Base-by-base conservation (phyloP, 2,113 vertebrate species). In the Plecturocebus donacophilus region DNA sequence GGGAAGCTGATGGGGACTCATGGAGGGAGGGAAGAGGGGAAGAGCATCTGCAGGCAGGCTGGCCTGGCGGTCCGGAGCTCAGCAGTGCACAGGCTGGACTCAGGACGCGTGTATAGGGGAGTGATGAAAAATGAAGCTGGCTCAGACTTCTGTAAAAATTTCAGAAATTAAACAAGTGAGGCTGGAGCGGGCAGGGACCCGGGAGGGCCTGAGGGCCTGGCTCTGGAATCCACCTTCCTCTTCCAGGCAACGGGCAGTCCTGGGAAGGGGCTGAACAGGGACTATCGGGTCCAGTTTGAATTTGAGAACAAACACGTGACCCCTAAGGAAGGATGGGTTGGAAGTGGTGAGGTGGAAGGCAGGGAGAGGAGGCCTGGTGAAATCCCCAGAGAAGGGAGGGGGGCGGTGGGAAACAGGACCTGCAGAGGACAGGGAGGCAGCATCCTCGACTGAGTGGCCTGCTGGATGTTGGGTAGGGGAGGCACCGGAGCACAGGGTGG, bases 391-490 rank as follows among this genome's bases (percentile, higher is more conserved):
- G 14, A 35, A 13, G 38, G 3, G 45, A 27, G 0, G 0, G 7
- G 21, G 49, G 14, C 47, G 30, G 47, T 61, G 11, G 25, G 32
- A n/a, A 7, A 16, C 2, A 23, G 27, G 19, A 35, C 54, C 42
- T 23, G 4, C 11, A 10, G 30, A 45, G 4, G 21, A 42, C 10
- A n/a, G 6, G 49, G 2, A 10, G 13, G 17, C 4, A 1, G 19
- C 0, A 4, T 45, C 47, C 35, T 32, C 3, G 19, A 13, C 0
- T 6, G 11, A 19, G 20, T 0, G 35, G 12, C 58, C 27, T 3
- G 42, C n/a, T 19, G 6, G 3, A 20, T 30, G 38, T 9, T 0
- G 3, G 56, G 35, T 19, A 30, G 25, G 40, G 38, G 5, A 32
- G 45, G 35, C 30, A 27, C 38, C 49, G 21, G 8, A 35, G 5